Percentiles rank a stretch among this genome's conserved stretches.
These are phyloP conservation scores for Caenorhabditis sinica DNA, from an alignment of 2,888 invertebrate genomes.

Conservation along the genomic window DNA sequence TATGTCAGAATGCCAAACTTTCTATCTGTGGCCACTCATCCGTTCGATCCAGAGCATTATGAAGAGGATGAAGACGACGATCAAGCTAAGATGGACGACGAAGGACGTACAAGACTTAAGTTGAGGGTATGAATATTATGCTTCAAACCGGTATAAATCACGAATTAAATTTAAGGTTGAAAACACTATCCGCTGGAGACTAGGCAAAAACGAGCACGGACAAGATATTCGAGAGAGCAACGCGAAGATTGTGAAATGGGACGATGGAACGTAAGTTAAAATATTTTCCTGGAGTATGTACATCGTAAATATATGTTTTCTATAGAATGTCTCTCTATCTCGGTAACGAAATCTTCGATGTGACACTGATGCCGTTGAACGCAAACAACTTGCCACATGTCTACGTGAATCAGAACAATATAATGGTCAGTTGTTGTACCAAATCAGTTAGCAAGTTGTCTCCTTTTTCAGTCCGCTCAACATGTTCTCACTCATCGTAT, in stretches of 20 bases:
- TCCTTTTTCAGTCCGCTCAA: constrained; percentile 86
- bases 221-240: constrained; percentile 91
- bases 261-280: constrained; percentile 89
- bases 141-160: neutral
- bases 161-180: constrained; percentile 88
- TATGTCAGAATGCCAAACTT: constrained; percentile 91
- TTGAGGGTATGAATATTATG: constrained; percentile 84
- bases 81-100: constrained; percentile 95
- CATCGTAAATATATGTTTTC: constrained; percentile 33
- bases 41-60: constrained; percentile 95
- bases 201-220: constrained; percentile 86
- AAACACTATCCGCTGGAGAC: constrained; percentile 96
- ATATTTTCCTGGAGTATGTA: neutral
- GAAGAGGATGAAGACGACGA: constrained; percentile 97
- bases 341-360: constrained; percentile 98
- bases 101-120: constrained; percentile 91
- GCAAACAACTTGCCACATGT: constrained; percentile 88
- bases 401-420: constrained; percentile 43
- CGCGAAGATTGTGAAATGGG: constrained; percentile 96
- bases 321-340: constrained; percentile 94
- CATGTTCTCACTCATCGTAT: constrained; percentile 97
- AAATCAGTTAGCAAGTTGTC: too few species aligned
- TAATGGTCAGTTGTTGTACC: constrained; percentile 27
- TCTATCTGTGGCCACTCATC: constrained; percentile 96
- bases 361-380: constrained; percentile 91